A percentile compares a stretch with the other conserved stretches of the same genome.
These are phyloP conservation scores for Cephus runcator DNA, from an alignment of 2,888 invertebrate species.

Conservation along the genomic window DNA sequence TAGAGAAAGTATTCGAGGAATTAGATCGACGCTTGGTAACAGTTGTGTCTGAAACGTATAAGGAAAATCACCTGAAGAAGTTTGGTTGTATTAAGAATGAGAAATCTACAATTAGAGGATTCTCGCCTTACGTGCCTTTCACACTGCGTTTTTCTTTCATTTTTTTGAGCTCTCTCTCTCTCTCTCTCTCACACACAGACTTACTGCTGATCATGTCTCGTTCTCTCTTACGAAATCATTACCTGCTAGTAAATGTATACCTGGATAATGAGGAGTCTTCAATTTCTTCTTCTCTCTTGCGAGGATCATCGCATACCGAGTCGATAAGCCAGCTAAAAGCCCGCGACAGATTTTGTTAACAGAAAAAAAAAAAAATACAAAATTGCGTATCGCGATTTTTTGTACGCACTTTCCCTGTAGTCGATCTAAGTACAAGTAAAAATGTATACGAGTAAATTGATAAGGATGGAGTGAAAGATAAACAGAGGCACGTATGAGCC, in stretches of 20 bases:
- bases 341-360: neutral
- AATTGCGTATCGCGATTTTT: neutral
- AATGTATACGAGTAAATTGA: too few relatives aligned
- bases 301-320: too few relatives aligned
- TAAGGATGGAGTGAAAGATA: too few relatives aligned
- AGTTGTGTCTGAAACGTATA: neutral
- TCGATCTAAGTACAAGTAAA: too few relatives aligned
- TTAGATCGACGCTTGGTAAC: neutral
- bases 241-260: neutral
- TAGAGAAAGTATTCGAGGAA: neutral
- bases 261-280: neutral
- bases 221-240: neutral
- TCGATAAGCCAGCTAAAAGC: neutral
- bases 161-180: neutral
- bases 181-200: too few relatives aligned
- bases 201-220: neutral
- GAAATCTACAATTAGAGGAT: neutral
- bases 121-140: neutral
- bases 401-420: too few relatives aligned
- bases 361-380: neutral
- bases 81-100: neutral
- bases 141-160: neutral
- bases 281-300: too few relatives aligned
- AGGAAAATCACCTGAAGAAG: neutral
- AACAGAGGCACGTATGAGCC: too few relatives aligned